A percentile compares a stretch with the other conserved stretches of the same genome.
phyloP scores from a whole-genome alignment of 2,888 invertebrate genomes.

The Mallateleia sp. region DNA sequence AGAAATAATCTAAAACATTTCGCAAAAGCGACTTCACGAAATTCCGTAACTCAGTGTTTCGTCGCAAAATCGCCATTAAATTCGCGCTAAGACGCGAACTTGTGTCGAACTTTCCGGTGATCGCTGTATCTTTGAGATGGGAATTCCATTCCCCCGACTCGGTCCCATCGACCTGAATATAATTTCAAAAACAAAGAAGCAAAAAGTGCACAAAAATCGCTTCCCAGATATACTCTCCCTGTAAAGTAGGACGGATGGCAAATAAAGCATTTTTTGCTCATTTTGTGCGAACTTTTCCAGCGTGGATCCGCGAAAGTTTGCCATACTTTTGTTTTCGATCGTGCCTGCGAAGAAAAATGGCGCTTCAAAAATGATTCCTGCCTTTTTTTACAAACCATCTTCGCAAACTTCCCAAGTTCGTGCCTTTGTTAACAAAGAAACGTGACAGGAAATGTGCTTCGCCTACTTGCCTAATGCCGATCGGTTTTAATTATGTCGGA shows the following conservation, averaged over 20 bases:
- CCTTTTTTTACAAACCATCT: slow-evolving; percentile 14
- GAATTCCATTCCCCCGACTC: not conserved
- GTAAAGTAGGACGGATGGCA: slow-evolving; percentile 38
- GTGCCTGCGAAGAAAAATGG: slow-evolving; percentile 42
- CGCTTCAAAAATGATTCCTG: slow-evolving; percentile 34
- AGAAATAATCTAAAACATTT: not conserved
- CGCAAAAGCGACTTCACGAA: not conserved
- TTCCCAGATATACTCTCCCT: not conserved
- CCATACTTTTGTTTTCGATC: slow-evolving; percentile 52
- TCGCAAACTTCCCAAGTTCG: slow-evolving; percentile 22
- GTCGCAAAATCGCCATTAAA: not conserved
- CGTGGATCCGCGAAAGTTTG: slow-evolving; percentile 35
- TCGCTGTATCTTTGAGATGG: not conserved
- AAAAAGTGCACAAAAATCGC: slow-evolving; percentile 14
- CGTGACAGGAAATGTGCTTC: slow-evolving; percentile 52
- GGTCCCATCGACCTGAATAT: slow-evolving; percentile 1
- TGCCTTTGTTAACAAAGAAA: slow-evolving; percentile 53
- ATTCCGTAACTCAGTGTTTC: not conserved
- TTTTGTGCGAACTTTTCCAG: slow-evolving; percentile 28
- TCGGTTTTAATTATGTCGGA: slow-evolving; percentile 49
- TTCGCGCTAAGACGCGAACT: not conserved
- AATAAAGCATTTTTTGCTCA: slow-evolving; percentile 41
- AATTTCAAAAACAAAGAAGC: slow-evolving; percentile 12
- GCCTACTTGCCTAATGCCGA: slow-evolving; percentile 10
- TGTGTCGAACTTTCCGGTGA: not conserved